A percentile compares a stretch with the other conserved stretches of the same genome.
Evolutionary conservation across 2,113 vertebrate genomes (phyloP).

Genomic region (Bubo scandiacus): DNA sequence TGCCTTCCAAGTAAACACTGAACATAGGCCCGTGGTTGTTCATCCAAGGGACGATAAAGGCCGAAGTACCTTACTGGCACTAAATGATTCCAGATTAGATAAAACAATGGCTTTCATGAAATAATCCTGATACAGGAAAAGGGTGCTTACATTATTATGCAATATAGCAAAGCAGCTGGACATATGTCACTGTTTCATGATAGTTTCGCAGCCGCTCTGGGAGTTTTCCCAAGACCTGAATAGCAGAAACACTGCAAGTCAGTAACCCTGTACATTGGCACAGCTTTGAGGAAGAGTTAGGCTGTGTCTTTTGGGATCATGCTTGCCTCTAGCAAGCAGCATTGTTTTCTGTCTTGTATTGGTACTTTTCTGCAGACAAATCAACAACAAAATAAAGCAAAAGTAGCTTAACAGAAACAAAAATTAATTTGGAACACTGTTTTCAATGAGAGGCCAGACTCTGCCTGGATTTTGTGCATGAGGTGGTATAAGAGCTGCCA

Average conservation of each 20-base stretch:
- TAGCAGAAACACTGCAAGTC: not conserved
- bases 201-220: not conserved
- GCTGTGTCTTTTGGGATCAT: not conserved
- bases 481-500: not conserved
- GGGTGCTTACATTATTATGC: not conserved
- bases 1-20: not conserved
- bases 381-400: not conserved
- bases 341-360: not conserved
- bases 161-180: not conserved
- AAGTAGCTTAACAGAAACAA: not conserved
- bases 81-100: not conserved
- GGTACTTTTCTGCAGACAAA: not conserved
- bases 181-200: not conserved
- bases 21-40: not conserved
- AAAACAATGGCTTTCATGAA: not conserved
- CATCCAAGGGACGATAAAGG: not conserved
- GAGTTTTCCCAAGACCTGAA: not conserved
- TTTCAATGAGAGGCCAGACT: not conserved
- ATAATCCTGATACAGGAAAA: not conserved
- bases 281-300: not conserved
- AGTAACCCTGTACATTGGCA: not conserved
- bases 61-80: not conserved
- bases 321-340: not conserved
- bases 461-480: not conserved
- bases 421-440: not conserved